Evolutionary conservation across 1,140 invertebrate genomes (phyloP).

Genomic region (Drosophila prosaltans): DNA sequence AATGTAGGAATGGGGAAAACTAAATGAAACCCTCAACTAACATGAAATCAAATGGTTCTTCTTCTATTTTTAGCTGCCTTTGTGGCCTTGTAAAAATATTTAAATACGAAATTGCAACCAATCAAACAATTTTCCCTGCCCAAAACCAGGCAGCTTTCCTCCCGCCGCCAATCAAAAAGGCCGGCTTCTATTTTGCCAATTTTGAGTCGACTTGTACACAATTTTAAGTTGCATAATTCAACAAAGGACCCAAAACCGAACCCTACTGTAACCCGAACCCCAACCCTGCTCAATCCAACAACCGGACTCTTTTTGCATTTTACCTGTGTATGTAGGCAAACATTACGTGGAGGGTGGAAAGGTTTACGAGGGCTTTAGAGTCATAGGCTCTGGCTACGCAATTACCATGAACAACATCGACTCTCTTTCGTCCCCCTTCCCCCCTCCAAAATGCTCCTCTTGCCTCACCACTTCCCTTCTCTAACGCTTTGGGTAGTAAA

Average conservation of each 20-base stretch:
- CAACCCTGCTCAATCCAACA: not conserved
- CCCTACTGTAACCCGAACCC: slow-evolving; percentile 22
- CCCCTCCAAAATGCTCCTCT: not conserved
- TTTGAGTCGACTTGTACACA: slow-evolving; percentile 73
- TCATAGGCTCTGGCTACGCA: slow-evolving; percentile 56
- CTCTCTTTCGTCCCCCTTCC: not conserved
- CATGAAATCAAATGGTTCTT: slow-evolving; percentile 21
- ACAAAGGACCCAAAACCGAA: slow-evolving; percentile 61
- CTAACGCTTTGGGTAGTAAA: slow-evolving; percentile 44
- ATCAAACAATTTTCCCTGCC: slow-evolving; percentile 74
- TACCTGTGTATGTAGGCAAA: slow-evolving; percentile 50
- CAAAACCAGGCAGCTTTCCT: not conserved
- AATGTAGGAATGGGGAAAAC: slow-evolving; percentile 5
- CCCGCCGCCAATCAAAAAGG: slow-evolving; percentile 57
- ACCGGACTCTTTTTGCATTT: slow-evolving; percentile 33
- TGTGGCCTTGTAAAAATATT: slow-evolving; percentile 72
- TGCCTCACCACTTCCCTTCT: not conserved
- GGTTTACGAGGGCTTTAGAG: slow-evolving; percentile 19
- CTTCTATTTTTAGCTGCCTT: slow-evolving; percentile 23
- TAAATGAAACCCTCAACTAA: not conserved
- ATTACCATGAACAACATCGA: slow-evolving; percentile 79
- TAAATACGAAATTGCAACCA: slow-evolving; percentile 80
- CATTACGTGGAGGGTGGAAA: slow-evolving; percentile 32
- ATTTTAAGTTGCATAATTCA: slow-evolving; percentile 81
- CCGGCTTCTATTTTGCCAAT: slow-evolving; percentile 63